Conservation (phyloP, 2,888 invertebrate genomes). For the Ctenicera cuprea region DNA sequence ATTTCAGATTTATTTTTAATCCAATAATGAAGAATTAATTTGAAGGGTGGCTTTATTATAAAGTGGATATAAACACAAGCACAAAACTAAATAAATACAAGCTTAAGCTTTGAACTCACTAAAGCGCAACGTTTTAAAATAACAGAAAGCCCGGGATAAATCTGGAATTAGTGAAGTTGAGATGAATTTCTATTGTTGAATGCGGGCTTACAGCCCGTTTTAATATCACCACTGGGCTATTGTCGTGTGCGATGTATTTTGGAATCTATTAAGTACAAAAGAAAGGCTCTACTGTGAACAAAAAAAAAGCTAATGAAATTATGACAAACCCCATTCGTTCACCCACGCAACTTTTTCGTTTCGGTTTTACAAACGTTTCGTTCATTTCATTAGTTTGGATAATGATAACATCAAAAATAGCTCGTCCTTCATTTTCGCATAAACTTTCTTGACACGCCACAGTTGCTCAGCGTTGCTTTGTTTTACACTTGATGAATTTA, state of each 20-base stretch:
- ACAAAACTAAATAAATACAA: conserved; percentile 35
- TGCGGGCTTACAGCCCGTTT: conserved; percentile 31
- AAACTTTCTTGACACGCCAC: conserved; percentile 37
- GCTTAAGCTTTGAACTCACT: conserved; percentile 29
- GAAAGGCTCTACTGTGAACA: not conserved
- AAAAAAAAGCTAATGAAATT: conserved; percentile 21
- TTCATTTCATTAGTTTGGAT: too few species aligned
- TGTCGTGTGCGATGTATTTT: conserved; percentile 28
- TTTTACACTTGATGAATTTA: conserved; percentile 38
- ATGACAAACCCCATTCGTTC: not conserved
- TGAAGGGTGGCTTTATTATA: conserved; percentile 4
- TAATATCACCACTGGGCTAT: conserved; percentile 30
- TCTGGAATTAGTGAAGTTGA: conserved; percentile 37
- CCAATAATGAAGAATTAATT: conserved; percentile 13
- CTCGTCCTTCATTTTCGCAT: conserved; percentile 7
- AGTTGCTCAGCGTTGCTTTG: conserved; percentile 29
- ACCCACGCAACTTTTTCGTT: not conserved
- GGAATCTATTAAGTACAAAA: conserved; percentile 12
- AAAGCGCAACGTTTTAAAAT: conserved; percentile 34
- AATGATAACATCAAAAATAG: too few species aligned
- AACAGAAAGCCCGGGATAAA: conserved; percentile 33
- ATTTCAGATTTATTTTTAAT: not conserved
- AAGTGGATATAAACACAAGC: conserved; percentile 15
- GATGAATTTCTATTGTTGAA: conserved; percentile 38
- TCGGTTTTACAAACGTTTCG: too few species aligned